Percentiles rank a stretch among this genome's conserved stretches.
phyloP scores from a whole-genome alignment of 2,113 vertebrate genomes.

The Nymphicus hollandicus region DNA sequence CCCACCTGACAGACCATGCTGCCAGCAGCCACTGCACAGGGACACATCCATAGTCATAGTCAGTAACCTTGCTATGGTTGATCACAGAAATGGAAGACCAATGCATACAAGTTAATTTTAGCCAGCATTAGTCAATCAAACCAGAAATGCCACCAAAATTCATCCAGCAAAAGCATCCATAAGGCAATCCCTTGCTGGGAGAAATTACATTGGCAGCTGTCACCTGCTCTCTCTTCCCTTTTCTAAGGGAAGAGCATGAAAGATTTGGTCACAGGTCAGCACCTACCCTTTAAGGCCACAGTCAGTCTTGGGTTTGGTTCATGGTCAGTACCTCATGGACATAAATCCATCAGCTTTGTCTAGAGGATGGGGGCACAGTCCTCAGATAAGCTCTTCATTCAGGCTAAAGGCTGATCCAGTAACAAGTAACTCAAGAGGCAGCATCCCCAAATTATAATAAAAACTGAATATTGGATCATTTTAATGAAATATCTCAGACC shows the following conservation, averaged over 20 bases:
- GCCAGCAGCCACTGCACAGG: neutral
- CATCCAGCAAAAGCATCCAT: neutral
- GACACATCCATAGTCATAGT: accelerated
- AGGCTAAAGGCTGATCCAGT: neutral
- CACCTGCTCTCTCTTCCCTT: neutral
- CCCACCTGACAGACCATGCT: neutral
- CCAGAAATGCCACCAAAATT: neutral
- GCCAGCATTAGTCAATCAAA: neutral
- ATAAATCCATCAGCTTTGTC: neutral
- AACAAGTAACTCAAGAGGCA: neutral
- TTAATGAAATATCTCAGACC: neutral
- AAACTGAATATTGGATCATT: neutral
- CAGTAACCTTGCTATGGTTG: neutral
- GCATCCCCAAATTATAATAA: neutral
- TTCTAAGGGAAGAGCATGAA: neutral
- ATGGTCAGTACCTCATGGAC: neutral
- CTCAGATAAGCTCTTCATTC: neutral
- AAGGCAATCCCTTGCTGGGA: neutral
- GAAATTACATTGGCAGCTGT: neutral
- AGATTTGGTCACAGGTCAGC: neutral
- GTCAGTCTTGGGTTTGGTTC: neutral
- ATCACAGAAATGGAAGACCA: neutral
- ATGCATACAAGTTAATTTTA: neutral
- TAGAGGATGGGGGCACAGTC: accelerated
- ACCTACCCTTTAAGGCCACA: neutral